Evolutionary conservation across 2,113 vertebrate genomes (phyloP).

Genomic region (Lepus timidus): DNA sequence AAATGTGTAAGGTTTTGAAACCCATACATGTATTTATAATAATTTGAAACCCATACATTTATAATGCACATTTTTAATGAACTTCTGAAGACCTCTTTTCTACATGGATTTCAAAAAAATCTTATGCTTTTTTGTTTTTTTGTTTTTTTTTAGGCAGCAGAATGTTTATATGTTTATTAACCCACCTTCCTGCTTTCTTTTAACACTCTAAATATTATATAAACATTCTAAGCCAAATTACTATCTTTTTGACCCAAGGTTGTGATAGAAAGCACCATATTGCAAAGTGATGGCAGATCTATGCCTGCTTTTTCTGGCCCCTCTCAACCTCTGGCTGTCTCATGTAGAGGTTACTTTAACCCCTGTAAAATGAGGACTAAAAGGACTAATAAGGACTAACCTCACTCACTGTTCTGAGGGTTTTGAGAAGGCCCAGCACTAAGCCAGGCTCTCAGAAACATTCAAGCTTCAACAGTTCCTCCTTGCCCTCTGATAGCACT

Average conservation of each 20-base stretch:
- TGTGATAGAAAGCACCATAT: constrained; percentile 59
- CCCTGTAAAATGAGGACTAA: constrained; percentile 46
- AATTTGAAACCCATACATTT: no score
- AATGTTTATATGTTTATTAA: constrained; percentile 72
- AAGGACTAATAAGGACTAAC: no score
- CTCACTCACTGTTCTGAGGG: no score
- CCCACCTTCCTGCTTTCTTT: constrained; percentile 43
- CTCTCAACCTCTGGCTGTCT: constrained; percentile 52
- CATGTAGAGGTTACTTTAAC: constrained; percentile 35
- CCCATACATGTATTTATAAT: no score
- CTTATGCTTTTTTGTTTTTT: no score
- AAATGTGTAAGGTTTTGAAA: no score
- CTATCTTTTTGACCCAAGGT: not conserved
- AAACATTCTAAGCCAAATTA: constrained; percentile 61
- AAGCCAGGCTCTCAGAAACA: not conserved
- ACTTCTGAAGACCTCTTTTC: no score
- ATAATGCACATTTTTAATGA: no score
- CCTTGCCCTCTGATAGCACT: not conserved
- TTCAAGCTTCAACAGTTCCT: no score
- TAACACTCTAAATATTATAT: not conserved
- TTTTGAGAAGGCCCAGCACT: not conserved
- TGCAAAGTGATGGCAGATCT: not conserved
- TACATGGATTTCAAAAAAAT: no score
- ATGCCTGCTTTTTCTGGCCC: constrained; percentile 4
- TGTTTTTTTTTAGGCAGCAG: constrained; percentile 65